Base-by-base conservation (phyloP, 2,113 vertebrate genomes). In the Edolisoma coerulescens region DNA sequence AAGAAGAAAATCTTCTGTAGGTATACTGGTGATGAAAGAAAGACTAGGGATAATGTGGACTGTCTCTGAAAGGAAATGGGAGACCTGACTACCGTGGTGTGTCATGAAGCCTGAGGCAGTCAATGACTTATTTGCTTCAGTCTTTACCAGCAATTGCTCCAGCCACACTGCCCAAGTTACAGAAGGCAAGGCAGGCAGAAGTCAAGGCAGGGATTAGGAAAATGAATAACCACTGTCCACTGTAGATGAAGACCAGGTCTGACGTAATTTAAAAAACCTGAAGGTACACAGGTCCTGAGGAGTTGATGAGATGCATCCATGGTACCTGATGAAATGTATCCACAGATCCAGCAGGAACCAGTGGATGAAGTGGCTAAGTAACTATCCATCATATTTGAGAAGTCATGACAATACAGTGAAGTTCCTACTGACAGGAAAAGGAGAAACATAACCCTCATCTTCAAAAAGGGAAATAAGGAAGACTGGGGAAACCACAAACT, bases 321-420 rank as follows among this genome's bases (percentile, higher is more conserved):
- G 28, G 16, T 27, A 47, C 9, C 9, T 16, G 30, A 65, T 12
- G 6, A n/a, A 65, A 35, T 20, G 19, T 27, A 44, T 52, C 14
- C 37, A 52, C 0, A 0, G 11, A 49, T 37, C 32, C 5, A 3
- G 50, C 73, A n/a, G 32, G 26, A 13, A 12, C 17, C 2, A 1
- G 27, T 19, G 13, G 19, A 42, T 71, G 11, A 45, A 67, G 27
- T 33, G 44, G 20, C 15, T 65, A 11, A 37, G 44, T 27, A 64
- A n/a, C 22, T n/a, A 30, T 17, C 18, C 33, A 67, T 65, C 6
- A 3, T 45, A 28, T 23, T 39, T 52, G 60, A 74, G 37, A 65
- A 59, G 6, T 52, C 13, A 16, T 39, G 19, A 7, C 16, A 59
- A 24, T 20, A 33, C 7, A 37, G 12, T 14, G 16, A 59, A 39